Conservation (phyloP, 2,797 vertebrate genomes). For the Danio jaintianensis region DNA sequence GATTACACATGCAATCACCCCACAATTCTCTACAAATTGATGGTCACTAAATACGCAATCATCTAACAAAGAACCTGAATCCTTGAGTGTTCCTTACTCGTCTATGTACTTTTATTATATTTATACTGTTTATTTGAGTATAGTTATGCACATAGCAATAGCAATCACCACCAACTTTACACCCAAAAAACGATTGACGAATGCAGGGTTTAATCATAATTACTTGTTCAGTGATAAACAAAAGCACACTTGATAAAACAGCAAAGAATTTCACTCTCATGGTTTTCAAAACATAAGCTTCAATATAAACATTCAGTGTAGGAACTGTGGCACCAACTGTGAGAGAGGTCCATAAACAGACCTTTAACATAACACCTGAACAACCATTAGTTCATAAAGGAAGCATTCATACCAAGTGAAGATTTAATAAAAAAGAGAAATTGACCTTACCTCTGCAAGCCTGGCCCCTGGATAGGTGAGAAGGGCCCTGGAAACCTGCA, state of each 20-base stretch:
- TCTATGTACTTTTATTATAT: no score
- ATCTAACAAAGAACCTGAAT: no score
- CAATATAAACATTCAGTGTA: conserved; percentile 32
- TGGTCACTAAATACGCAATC: no score
- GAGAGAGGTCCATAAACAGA: conserved; percentile 30
- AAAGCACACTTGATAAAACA: not conserved
- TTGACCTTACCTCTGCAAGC: conserved; percentile 71
- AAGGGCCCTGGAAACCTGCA: conserved; percentile 68
- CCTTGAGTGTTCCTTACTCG: no score
- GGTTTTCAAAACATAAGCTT: not conserved
- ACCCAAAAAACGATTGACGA: not conserved
- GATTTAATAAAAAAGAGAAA: conserved; percentile 58
- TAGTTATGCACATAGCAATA: not conserved
- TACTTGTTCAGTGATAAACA: not conserved
- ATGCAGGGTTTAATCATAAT: not conserved
- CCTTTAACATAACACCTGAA: conserved; percentile 26
- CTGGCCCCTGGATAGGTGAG: conserved; percentile 61
- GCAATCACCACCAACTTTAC: not conserved
- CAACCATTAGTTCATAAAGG: conserved; percentile 36
- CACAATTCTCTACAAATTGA: no score
- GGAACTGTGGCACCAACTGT: conserved; percentile 10
- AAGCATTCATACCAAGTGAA: conserved; percentile 55
- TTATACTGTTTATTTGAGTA: no score
- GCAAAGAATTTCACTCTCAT: not conserved
- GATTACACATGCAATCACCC: no score